phyloP scores from a whole-genome alignment of 2,888 invertebrate genomes.

The Hydriomena furcata region DNA sequence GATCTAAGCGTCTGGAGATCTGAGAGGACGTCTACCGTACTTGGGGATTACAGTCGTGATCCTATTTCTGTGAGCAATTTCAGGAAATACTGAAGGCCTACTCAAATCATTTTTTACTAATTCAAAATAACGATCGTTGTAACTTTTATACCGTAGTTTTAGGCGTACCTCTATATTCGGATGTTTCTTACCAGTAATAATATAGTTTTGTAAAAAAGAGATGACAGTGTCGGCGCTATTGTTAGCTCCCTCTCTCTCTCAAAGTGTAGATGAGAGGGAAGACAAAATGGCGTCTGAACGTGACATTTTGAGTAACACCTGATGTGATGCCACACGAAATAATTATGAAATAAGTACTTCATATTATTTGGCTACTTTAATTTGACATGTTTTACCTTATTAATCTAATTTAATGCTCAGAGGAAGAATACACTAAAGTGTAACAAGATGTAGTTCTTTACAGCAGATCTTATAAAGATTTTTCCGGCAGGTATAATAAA shows the following conservation, averaged over 20 bases:
- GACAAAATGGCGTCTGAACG: background rate
- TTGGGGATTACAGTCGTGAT: too few species aligned
- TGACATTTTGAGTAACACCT: background rate
- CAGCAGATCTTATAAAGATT: too few species aligned
- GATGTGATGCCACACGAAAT: too few species aligned
- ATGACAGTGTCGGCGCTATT: too few species aligned
- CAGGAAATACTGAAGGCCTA: constrained; percentile 1
- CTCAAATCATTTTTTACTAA: background rate
- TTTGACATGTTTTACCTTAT: background rate
- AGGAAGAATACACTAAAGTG: background rate
- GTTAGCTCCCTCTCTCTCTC: background rate
- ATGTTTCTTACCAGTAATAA: constrained; percentile 22
- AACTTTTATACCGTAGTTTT: constrained; percentile 34
- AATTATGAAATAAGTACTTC: too few species aligned
- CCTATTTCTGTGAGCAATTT: too few species aligned
- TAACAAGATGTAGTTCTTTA: too few species aligned
- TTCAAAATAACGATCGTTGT: constrained; percentile 17
- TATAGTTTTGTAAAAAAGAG: background rate
- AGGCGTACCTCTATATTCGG: constrained; percentile 50
- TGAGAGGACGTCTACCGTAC: too few species aligned
- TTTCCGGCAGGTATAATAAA: too few species aligned
- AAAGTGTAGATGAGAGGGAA: background rate
- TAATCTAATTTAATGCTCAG: background rate
- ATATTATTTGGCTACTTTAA: background rate
- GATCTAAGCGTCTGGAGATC: too few species aligned